phyloP scores from a whole-genome alignment of 1,140 invertebrate genomes.

The Nautilus pompilius region DNA sequence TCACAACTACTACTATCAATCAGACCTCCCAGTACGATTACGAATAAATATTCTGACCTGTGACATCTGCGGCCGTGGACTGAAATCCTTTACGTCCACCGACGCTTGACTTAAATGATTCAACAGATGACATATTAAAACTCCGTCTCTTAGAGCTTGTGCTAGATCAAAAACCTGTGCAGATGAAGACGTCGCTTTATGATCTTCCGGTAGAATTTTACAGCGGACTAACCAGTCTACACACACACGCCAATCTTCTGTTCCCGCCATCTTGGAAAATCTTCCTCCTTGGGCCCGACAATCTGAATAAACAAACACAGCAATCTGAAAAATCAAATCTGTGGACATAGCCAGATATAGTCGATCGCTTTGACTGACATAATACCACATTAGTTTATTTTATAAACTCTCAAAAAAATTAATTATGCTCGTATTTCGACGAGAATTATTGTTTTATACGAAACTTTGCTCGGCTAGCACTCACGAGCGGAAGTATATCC shows the following conservation, averaged over 20 bases:
- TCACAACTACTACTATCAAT: neutral
- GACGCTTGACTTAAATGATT: constrained; percentile 77
- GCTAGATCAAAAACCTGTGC: constrained; percentile 57
- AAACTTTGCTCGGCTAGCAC: too few relatives aligned
- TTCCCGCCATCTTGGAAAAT: constrained; percentile 40
- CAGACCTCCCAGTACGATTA: neutral
- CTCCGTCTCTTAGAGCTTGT: constrained; percentile 79
- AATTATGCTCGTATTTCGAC: too few relatives aligned
- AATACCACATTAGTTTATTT: too few relatives aligned
- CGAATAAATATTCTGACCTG: constrained; percentile 69
- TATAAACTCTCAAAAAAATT: too few relatives aligned
- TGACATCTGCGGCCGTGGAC: constrained; percentile 90
- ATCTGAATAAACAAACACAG: too few relatives aligned
- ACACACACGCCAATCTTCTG: constrained; percentile 77
- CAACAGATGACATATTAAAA: constrained; percentile 87
- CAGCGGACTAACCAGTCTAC: constrained; percentile 85
- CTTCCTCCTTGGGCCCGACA: too few relatives aligned
- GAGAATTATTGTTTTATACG: too few relatives aligned
- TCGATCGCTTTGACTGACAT: too few relatives aligned
- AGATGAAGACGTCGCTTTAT: constrained; percentile 59
- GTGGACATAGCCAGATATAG: too few relatives aligned
- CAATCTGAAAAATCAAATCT: too few relatives aligned
- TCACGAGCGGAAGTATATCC: too few relatives aligned
- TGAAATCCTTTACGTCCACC: constrained; percentile 88
- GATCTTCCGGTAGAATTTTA: constrained; percentile 79